These are phyloP conservation scores for Azemiops feae DNA, from an alignment of 2,113 vertebrate genomes.

Conservation along the genomic window DNA sequence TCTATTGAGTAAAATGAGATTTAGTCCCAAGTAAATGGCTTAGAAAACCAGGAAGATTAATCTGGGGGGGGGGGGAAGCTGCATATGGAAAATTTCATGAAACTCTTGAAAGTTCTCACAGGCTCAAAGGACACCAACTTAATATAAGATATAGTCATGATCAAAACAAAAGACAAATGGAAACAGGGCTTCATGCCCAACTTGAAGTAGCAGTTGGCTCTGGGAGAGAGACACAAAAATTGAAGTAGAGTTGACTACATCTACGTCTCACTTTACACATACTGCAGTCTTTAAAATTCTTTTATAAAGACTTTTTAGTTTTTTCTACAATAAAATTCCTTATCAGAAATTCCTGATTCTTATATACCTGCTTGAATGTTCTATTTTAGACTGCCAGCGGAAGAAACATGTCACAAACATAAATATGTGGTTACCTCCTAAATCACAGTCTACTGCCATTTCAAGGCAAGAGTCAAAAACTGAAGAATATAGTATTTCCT, in stretches of 20 bases:
- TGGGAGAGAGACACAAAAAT: neutral
- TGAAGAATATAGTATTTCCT: neutral
- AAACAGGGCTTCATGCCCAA: neutral
- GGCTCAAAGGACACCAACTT: neutral
- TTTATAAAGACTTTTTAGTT: neutral
- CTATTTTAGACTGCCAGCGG: neutral
- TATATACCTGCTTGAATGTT: neutral
- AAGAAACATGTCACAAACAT: neutral
- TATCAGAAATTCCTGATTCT: neutral
- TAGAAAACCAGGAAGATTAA: neutral
- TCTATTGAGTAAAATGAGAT: neutral
- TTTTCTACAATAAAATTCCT: neutral
- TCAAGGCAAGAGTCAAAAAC: neutral
- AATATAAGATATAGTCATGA: neutral
- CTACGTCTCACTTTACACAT: neutral
- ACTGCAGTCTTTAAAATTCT: neutral
- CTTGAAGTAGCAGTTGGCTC: neutral
- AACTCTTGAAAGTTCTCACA: neutral
- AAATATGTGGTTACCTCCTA: neutral
- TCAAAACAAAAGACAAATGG: neutral
- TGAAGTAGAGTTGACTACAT: neutral
- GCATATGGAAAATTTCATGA: neutral
- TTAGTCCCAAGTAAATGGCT: neutral
- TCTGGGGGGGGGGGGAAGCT: too few species aligned
- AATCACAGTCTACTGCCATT: neutral